A percentile compares a stretch with the other conserved stretches of the same genome.
These are phyloP conservation scores for Mastigias papua DNA, from an alignment of 30 jellyfish, hydroid and myxozoan species.

Conservation along the genomic window DNA sequence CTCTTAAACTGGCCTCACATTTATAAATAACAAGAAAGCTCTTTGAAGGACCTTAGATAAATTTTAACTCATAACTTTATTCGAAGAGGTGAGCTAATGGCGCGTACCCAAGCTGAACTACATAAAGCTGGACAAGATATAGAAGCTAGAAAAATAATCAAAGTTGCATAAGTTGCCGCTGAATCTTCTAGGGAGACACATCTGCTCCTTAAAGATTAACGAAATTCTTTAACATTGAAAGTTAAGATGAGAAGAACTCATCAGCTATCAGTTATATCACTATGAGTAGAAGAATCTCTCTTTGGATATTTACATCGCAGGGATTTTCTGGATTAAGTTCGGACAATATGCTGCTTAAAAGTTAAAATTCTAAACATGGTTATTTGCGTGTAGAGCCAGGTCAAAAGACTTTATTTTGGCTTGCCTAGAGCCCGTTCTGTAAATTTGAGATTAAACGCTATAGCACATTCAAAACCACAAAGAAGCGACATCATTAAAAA, in stretches of 20 bases:
- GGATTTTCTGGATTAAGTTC: background rate
- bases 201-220: background rate
- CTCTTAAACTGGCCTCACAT: too few species aligned
- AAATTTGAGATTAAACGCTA: constrained; percentile 52
- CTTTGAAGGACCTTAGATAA: too few species aligned
- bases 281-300: background rate
- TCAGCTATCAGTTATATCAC: background rate
- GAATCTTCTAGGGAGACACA: background rate
- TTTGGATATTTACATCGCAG: background rate
- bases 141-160: too few species aligned
- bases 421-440: constrained; percentile 52
- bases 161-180: too few species aligned
- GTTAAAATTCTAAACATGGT: background rate
- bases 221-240: background rate
- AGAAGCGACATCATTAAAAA: constrained; percentile 46
- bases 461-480: constrained; percentile 45
- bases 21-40: too few species aligned
- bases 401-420: constrained; percentile 63
- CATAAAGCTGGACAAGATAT: too few species aligned
- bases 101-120: too few species aligned
- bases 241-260: background rate
- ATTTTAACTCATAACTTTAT: too few species aligned
- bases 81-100: too few species aligned
- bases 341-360: background rate
- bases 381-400: constrained; percentile 35